A percentile compares a stretch with the other conserved stretches of the same genome.
phyloP scores from a whole-genome alignment of 2,113 vertebrate species.

The Dipodomys ordii region DNA sequence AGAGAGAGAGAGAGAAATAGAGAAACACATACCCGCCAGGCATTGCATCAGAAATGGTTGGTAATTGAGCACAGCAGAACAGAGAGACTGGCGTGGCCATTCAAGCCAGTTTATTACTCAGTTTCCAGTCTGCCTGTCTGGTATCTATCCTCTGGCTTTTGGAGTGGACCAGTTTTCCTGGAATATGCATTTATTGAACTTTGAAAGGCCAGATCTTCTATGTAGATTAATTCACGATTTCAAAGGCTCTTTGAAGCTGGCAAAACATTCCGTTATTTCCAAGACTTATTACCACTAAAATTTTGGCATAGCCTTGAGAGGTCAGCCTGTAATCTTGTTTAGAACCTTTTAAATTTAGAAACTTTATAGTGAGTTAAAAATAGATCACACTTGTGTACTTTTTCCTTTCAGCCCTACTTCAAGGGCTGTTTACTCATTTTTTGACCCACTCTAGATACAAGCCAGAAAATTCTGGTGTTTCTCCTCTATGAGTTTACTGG shows the following conservation, averaged over 20 bases:
- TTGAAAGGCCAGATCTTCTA: conserved; percentile 56
- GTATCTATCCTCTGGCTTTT: conserved; percentile 32
- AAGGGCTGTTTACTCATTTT: conserved; percentile 41
- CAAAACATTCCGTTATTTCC: conserved; percentile 73
- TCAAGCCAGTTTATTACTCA: background rate
- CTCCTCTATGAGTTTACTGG: background rate
- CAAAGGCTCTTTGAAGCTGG: conserved; percentile 74
- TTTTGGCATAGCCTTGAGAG: conserved; percentile 33
- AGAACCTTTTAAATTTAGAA: conserved; percentile 75
- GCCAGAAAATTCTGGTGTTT: conserved; percentile 25
- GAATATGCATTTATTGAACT: conserved; percentile 63
- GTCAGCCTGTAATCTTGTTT: conserved; percentile 67
- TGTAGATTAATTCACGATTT: conserved; percentile 76
- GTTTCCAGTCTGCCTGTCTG: conserved; percentile 40
- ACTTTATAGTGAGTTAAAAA: conserved; percentile 77
- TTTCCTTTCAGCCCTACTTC: conserved; percentile 44
- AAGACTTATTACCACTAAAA: conserved; percentile 69
- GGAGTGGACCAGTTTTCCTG: conserved; percentile 21
- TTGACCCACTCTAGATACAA: background rate
- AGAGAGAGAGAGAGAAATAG: background rate
- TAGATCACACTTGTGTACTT: conserved; percentile 66
- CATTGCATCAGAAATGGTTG: background rate
- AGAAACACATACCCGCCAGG: background rate
- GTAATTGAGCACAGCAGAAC: background rate
- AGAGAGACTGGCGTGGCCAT: background rate